These are phyloP conservation scores for Emydura subglobosa DNA, from an alignment of 2,113 vertebrate species.

Conservation along the genomic window DNA sequence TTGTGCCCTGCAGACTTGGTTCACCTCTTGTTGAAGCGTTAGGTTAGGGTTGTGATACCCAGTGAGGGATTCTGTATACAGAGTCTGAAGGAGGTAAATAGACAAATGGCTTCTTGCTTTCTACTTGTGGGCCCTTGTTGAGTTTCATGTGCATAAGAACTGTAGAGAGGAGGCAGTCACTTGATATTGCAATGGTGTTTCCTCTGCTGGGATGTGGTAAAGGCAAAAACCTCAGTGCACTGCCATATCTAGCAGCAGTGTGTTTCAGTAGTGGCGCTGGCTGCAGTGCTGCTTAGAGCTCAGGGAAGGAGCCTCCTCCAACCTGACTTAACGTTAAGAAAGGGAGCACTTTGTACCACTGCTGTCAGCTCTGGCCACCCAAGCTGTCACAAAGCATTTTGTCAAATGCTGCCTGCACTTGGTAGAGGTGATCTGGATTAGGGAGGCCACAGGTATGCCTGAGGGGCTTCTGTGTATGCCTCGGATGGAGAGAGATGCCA, in stretches of 20 bases:
- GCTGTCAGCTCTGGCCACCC: neutral
- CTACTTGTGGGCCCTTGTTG: fast-evolving
- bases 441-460: neutral
- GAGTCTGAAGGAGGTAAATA: neutral
- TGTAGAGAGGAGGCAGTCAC: neutral
- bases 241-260: neutral
- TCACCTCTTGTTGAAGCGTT: neutral
- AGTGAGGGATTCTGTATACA: neutral
- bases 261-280: neutral
- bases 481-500: neutral
- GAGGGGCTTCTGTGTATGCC: neutral
- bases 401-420: neutral
- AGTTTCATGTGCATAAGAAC: neutral
- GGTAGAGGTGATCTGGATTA: fast-evolving
- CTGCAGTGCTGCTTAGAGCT: neutral
- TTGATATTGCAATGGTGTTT: neutral
- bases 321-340: fast-evolving
- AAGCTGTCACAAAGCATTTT: neutral
- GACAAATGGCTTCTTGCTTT: neutral
- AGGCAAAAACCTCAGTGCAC: neutral
- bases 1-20: neutral
- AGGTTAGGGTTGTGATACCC: neutral
- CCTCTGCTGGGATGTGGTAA: fast-evolving
- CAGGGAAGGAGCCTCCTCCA: neutral
- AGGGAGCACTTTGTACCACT: neutral